Evolutionary conservation across 2,888 invertebrate species (phyloP).

Genomic region (Heliconius charithonia): DNA sequence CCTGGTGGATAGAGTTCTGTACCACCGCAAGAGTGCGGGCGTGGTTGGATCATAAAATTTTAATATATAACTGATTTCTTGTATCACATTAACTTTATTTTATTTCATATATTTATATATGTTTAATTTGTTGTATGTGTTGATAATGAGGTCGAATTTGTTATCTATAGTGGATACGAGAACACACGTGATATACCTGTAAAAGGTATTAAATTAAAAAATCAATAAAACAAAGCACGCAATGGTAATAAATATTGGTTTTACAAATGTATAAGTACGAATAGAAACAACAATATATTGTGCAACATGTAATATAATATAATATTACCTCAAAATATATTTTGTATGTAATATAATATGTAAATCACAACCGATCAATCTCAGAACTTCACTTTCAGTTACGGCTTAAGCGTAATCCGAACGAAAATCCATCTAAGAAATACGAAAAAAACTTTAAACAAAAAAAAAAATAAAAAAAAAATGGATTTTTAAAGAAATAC

Average conservation of each 20-base stretch:
- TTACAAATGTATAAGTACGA: neutral
- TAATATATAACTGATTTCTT: neutral
- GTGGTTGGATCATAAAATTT: constrained; percentile 50
- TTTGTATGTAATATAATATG: constrained; percentile 7
- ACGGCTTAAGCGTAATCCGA: constrained; percentile 18
- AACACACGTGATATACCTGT: neutral
- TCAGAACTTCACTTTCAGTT: neutral
- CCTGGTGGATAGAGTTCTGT: constrained; percentile 50
- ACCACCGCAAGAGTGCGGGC: constrained; percentile 63
- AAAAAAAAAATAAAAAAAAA: neutral
- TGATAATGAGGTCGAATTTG: neutral
- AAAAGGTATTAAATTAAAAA: constrained; percentile 23
- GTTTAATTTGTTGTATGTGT: constrained; percentile 1
- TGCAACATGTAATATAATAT: neutral
- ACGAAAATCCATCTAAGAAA: neutral
- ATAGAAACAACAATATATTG: neutral
- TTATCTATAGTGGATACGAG: constrained; percentile 5
- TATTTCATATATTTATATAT: constrained; percentile 13
- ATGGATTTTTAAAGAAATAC: neutral
- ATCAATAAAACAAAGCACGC: constrained; percentile 23
- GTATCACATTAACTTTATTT: constrained; percentile 20
- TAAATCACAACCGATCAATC: constrained; percentile 15
- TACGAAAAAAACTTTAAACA: neutral
- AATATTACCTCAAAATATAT: neutral
- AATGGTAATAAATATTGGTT: neutral